These are phyloP conservation scores for Anas georgica DNA, from an alignment of 2,797 vertebrate species.

Conservation along the genomic window DNA sequence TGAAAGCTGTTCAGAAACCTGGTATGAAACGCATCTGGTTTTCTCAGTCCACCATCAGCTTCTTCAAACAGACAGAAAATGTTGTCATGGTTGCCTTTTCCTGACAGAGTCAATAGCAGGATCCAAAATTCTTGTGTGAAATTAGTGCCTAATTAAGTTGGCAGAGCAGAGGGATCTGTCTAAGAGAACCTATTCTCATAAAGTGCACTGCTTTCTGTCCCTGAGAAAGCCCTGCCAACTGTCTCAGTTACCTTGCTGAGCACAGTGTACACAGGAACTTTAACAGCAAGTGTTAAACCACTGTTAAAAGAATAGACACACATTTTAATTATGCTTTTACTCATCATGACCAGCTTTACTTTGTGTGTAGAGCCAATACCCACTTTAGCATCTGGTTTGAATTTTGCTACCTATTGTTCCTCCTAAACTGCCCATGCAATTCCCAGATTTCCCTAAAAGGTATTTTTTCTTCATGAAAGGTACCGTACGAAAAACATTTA, in stretches of 20 bases:
- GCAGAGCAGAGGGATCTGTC: neutral
- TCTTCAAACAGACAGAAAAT: neutral
- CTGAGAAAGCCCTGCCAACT: neutral
- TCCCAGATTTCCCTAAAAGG: neutral
- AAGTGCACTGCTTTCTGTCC: neutral
- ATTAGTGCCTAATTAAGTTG: conserved; percentile 32
- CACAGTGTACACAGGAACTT: neutral
- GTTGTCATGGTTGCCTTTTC: neutral
- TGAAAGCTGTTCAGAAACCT: conserved; percentile 19
- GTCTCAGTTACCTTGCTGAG: neutral
- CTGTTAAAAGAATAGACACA: neutral
- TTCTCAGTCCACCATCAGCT: neutral
- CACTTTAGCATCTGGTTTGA: neutral
- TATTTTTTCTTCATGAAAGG: neutral
- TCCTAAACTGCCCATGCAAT: neutral
- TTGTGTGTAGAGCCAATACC: neutral
- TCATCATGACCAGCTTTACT: neutral
- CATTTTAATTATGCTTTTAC: neutral
- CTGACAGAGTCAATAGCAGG: neutral
- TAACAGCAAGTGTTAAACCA: neutral
- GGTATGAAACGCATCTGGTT: neutral
- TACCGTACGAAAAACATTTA: neutral
- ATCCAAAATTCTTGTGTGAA: conserved; percentile 3
- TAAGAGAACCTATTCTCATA: neutral
- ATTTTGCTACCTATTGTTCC: neutral